Conservation (phyloP, 1,140 invertebrate genomes). For the Formica selysi region DNA sequence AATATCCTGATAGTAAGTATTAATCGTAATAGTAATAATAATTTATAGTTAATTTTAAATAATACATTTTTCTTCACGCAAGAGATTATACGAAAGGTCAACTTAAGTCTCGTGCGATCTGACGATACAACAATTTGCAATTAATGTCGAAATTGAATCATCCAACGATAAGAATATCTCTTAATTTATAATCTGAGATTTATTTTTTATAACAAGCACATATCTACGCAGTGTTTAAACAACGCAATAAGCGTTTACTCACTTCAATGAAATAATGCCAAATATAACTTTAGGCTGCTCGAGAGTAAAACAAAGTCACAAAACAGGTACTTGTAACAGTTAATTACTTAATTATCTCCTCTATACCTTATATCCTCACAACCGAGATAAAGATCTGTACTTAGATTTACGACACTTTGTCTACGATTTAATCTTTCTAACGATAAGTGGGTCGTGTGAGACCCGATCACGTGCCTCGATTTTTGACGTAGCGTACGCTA, state of each 20-base stretch:
- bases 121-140: background rate
- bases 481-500: conserved; percentile 1
- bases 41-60: background rate
- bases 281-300: background rate
- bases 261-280: background rate
- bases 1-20: conserved; percentile 57
- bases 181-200: background rate
- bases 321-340: background rate
- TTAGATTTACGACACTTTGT: background rate
- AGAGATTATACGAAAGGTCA: background rate
- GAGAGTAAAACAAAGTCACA: background rate
- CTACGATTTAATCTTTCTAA: conserved; percentile 22
- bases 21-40: background rate
- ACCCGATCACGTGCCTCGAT: conserved; percentile 36
- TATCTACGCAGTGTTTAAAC: background rate
- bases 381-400: conserved; percentile 14
- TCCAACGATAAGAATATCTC: background rate
- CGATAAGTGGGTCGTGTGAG: conserved; percentile 21
- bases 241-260: background rate
- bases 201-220: background rate
- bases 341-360: conserved; percentile 14
- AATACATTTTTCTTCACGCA: background rate
- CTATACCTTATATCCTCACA: background rate
- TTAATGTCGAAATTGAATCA: background rate
- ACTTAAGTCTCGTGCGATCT: background rate